Percentiles rank a stretch among this genome's conserved stretches.
Conservation (phyloP, 2,113 vertebrate genomes). For the Sebastes schlegelii region DNA sequence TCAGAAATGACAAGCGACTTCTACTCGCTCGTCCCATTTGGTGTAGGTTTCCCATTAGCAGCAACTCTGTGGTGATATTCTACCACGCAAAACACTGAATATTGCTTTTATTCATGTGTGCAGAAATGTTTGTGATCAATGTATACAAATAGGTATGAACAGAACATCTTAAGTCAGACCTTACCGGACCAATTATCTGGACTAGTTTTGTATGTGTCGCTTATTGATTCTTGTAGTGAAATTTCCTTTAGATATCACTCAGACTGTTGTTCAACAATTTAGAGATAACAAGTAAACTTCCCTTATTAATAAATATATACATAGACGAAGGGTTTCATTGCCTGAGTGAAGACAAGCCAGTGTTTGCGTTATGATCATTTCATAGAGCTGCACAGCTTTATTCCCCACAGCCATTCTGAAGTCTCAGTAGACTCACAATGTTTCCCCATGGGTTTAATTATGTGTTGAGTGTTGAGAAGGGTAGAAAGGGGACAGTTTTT, state of each 20-base stretch:
- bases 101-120: background rate
- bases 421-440: conserved; percentile 40
- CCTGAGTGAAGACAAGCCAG: conserved; percentile 24
- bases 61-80: conserved; percentile 4
- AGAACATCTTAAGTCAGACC: background rate
- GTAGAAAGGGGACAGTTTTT: conserved; percentile 80
- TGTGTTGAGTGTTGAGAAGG: conserved; percentile 45
- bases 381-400: conserved; percentile 23
- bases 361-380: conserved; percentile 48
- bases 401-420: conserved; percentile 26
- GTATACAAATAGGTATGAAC: background rate
- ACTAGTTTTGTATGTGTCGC: background rate
- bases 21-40: conserved; percentile 28
- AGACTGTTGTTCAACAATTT: background rate
- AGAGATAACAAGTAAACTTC: too few species aligned
- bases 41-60: conserved; percentile 23
- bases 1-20: conserved; percentile 32
- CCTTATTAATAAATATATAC: too few species aligned
- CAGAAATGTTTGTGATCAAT: conserved; percentile 24
- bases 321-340: background rate
- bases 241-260: background rate
- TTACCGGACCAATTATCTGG: background rate
- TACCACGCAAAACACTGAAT: conserved; percentile 3
- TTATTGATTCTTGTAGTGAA: background rate
- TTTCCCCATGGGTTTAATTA: conserved; percentile 82